Percentiles rank a stretch among this genome's conserved stretches.
Conservation (phyloP, 1,140 invertebrate species). For the Stegodyphus mimosarum region DNA sequence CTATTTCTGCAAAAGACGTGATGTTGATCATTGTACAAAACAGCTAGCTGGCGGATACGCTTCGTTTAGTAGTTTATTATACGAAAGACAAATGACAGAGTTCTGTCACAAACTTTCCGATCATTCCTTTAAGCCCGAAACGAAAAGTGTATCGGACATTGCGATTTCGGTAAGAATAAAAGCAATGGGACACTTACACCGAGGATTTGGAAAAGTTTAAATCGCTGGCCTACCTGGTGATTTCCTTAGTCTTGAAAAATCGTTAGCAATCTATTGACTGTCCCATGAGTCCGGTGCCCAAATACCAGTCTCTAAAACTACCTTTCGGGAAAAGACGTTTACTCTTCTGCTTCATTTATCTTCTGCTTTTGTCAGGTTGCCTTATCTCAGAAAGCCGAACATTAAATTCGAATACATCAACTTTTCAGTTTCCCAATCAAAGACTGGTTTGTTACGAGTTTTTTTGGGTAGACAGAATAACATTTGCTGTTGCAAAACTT, state of each 20-base stretch:
- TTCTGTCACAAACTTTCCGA: slow-evolving; percentile 20
- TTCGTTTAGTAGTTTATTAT: background rate
- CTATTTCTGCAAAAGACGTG: too few relatives aligned
- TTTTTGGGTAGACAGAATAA: too few relatives aligned
- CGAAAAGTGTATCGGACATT: slow-evolving; percentile 9
- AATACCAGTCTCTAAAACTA: slow-evolving; percentile 38
- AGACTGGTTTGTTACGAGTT: background rate
- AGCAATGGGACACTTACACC: slow-evolving; percentile 24
- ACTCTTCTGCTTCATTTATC: slow-evolving; percentile 42
- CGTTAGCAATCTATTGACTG: slow-evolving; percentile 51
- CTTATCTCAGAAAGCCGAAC: slow-evolving; percentile 21
- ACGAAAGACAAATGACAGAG: slow-evolving; percentile 6
- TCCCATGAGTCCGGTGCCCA: slow-evolving; percentile 34
- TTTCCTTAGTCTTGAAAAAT: slow-evolving; percentile 57
- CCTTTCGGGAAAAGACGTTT: slow-evolving; percentile 13
- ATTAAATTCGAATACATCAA: slow-evolving; percentile 55
- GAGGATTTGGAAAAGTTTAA: slow-evolving; percentile 51
- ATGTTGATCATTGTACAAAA: too few relatives aligned
- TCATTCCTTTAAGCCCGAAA: slow-evolving; percentile 5
- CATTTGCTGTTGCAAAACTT: too few relatives aligned
- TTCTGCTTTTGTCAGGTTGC: slow-evolving; percentile 40
- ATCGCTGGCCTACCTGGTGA: slow-evolving; percentile 48
- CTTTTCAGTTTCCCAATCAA: slow-evolving; percentile 18
- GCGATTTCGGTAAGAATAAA: slow-evolving; percentile 30
- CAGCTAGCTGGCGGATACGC: too few relatives aligned